Evolutionary conservation across 2,113 vertebrate genomes (phyloP).

Genomic region (Tor tambroides): DNA sequence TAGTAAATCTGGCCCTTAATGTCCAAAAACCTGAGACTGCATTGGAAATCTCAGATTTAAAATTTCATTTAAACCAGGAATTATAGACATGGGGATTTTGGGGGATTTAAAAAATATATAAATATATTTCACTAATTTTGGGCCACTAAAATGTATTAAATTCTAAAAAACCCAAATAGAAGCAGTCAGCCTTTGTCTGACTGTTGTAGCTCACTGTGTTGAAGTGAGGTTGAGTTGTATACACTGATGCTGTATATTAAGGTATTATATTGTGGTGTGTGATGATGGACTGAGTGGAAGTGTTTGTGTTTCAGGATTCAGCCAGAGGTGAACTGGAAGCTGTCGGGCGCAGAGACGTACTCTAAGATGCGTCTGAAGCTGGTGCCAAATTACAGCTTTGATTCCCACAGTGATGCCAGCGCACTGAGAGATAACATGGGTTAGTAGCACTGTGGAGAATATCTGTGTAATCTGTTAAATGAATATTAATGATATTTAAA

Average conservation of each 20-base stretch:
- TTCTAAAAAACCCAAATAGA: no score
- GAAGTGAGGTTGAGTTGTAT: not conserved
- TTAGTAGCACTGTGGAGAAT: slow-evolving; percentile 58
- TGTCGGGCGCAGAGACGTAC: slow-evolving; percentile 91
- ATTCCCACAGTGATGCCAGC: slow-evolving; percentile 88
- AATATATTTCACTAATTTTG: no score
- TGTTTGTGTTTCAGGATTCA: slow-evolving; percentile 66
- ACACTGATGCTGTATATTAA: not conserved
- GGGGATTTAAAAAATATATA: no score
- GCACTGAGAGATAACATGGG: slow-evolving; percentile 95
- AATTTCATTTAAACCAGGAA: no score
- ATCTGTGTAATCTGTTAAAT: not conserved
- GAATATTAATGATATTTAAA: not conserved
- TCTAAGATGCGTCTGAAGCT: slow-evolving; percentile 96
- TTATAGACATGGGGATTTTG: no score
- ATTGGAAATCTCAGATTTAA: no score
- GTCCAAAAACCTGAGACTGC: no score
- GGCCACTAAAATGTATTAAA: no score
- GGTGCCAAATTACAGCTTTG: slow-evolving; percentile 91
- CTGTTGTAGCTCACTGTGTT: not conserved
- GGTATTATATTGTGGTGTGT: not conserved
- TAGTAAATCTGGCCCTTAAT: no score
- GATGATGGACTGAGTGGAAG: not conserved
- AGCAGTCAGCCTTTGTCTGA: not conserved
- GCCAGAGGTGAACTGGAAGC: slow-evolving; percentile 82